Percentiles rank a stretch among this genome's conserved stretches.
These are phyloP conservation scores for Amphiprion ocellaris DNA, from an alignment of 2,113 vertebrate genomes.

Conservation along the genomic window DNA sequence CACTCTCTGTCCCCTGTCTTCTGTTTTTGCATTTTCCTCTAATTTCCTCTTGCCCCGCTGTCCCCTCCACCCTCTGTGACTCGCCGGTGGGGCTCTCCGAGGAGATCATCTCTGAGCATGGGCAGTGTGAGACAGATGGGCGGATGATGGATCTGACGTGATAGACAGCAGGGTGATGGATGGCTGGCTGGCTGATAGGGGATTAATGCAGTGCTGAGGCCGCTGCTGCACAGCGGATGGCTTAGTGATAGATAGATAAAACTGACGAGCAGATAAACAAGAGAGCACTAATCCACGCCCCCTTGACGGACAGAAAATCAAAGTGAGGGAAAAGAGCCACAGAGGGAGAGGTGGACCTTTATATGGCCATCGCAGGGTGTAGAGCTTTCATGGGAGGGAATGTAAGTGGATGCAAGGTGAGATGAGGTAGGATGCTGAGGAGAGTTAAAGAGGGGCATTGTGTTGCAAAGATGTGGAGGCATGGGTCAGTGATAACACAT, in stretches of 20 bases:
- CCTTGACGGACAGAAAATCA: conserved; percentile 86
- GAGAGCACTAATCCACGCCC: conserved; percentile 85
- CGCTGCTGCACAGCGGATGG: conserved; percentile 72
- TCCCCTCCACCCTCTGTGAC: conserved; percentile 57
- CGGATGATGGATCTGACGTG: conserved; percentile 87
- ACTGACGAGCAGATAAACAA: conserved; percentile 87
- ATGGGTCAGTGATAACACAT: conserved; percentile 40
- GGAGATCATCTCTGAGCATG: conserved; percentile 74
- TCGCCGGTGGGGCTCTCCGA: conserved; percentile 63
- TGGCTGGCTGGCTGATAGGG: conserved; percentile 83
- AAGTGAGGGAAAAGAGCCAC: conserved; percentile 74
- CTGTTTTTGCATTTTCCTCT: conserved; percentile 61
- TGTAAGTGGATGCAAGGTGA: conserved; percentile 50
- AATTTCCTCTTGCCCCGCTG: conserved; percentile 54
- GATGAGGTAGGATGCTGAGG: conserved; percentile 17
- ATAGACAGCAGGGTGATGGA: conserved; percentile 86
- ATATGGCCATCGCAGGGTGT: conserved; percentile 40
- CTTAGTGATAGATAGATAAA: conserved; percentile 86
- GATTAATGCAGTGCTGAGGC: conserved; percentile 85
- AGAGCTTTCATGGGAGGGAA: conserved; percentile 45
- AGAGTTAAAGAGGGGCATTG: conserved; percentile 34
- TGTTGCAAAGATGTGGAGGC: conserved; percentile 13
- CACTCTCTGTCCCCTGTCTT: conserved; percentile 36
- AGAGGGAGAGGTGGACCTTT: conserved; percentile 59
- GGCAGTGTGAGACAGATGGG: conserved; percentile 84